Evolutionary conservation across 2,888 invertebrate species (phyloP), one percentile per base, ranked within the genome.

Genomic region (Drosophila fungiperda): DNA sequence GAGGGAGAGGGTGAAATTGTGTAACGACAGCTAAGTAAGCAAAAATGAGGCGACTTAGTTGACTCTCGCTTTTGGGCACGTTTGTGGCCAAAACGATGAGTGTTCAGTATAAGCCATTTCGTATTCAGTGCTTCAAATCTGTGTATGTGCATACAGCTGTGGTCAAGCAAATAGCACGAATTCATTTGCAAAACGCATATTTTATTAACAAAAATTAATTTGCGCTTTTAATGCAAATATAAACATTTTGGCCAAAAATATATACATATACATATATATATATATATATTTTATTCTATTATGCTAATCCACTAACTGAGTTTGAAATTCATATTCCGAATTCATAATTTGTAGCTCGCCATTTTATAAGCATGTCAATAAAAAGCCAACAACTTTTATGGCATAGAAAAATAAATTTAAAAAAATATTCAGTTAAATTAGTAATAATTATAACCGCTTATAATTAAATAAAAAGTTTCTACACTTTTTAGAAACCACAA

Each of bases 11-110:
- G 11, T 35, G 17, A 36, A 71, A 64, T 78, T 83, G 69, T 83
- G 78, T 81, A 81, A 83, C 81, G 70, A 68, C 50, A 78, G 68
- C 78, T 66, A 61, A 73, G 69, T 65, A 73, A 80, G 74, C 63
- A 77, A 70, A 77, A 80, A 63, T 67, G 53, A 73, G 54, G 54
- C 60, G 32, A 52, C 42, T 64, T 15, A 45, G 62, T 50, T 65
- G 66, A 52, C 36, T 23, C 11, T 50, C 50, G 26, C 57, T 58
- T 48, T 38, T 58, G 23, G 42, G 36, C 48, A 67, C 52, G 53
- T 60, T 48, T 76, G 66, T 66, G 58, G 52, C 63, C 64, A 60
- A 38, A 40, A 55, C 70, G 63, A 67, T 78, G 79, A 72, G 66
- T 80, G 60, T 65, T 65, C 42, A 48, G 58, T 70, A 38, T 55